Evolutionary conservation across 2,888 invertebrate genomes (phyloP).

Genomic region (Amorpha juglandis): DNA sequence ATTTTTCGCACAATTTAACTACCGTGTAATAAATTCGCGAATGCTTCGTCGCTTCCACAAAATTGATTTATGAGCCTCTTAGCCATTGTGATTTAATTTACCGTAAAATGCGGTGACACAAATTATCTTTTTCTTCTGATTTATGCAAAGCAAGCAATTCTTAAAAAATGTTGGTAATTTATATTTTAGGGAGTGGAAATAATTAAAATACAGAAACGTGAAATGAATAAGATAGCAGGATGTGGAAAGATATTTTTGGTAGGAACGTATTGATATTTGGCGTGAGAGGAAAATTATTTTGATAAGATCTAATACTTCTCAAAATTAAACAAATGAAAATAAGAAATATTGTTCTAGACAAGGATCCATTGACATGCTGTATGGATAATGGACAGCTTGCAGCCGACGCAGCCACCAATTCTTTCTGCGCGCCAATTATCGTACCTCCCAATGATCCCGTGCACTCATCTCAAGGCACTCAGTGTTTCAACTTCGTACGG

Average conservation of each 20-base stretch:
- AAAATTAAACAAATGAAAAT: no score
- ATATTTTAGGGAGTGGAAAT: not conserved
- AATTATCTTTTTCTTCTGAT: not conserved
- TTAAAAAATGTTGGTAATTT: not conserved
- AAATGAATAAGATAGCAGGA: no score
- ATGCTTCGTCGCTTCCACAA: slow-evolving; percentile 12
- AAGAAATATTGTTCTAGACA: slow-evolving; percentile 50
- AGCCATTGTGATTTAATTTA: slow-evolving; percentile 22
- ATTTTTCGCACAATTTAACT: slow-evolving; percentile 21
- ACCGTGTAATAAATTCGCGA: slow-evolving; percentile 8
- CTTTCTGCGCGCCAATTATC: slow-evolving; percentile 69
- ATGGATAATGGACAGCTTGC: slow-evolving; percentile 65
- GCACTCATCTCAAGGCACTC: slow-evolving; percentile 79
- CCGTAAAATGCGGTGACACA: not conserved
- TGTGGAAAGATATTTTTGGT: no score
- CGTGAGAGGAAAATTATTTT: no score
- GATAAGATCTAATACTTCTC: no score
- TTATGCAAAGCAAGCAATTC: slow-evolving; percentile 4
- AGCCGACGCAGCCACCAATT: slow-evolving; percentile 57
- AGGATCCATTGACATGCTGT: slow-evolving; percentile 66
- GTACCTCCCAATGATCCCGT: slow-evolving; percentile 69
- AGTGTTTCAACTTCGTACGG: slow-evolving; percentile 90
- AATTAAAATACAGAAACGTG: no score
- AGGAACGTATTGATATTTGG: no score
- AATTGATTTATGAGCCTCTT: slow-evolving; percentile 6